phyloP scores from a whole-genome alignment of 2,113 vertebrate genomes.

The Pedionomus torquatus region DNA sequence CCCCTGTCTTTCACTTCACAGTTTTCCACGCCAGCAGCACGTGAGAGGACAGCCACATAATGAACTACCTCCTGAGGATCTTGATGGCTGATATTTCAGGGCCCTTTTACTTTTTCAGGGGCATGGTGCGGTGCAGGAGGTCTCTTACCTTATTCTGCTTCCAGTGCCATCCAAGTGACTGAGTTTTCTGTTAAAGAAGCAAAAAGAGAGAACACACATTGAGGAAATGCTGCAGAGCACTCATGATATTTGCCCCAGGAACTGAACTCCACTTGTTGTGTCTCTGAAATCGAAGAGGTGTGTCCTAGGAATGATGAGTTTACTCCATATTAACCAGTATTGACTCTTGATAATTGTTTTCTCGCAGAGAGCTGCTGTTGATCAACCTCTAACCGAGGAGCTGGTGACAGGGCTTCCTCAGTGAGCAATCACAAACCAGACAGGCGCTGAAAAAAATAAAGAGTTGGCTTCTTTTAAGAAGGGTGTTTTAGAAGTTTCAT shows the following conservation, averaged over 20 bases:
- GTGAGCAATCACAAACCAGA: background rate
- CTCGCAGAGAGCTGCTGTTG: background rate
- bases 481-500: background rate
- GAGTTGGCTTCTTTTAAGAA: background rate
- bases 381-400: background rate
- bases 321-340: background rate
- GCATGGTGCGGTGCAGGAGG: background rate
- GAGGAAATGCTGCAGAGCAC: background rate
- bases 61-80: background rate
- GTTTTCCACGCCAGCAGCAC: background rate
- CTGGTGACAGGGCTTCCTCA: background rate
- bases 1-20: background rate
- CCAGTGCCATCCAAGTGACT: background rate
- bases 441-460: background rate
- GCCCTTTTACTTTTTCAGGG: background rate
- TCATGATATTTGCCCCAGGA: background rate
- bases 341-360: background rate
- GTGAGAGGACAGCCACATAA: background rate
- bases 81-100: background rate
- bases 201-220: accelerated
- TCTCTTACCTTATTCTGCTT: background rate
- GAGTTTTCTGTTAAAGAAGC: background rate
- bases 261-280: background rate
- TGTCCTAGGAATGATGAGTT: background rate
- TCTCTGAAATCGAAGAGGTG: background rate